These are phyloP conservation scores for Camelus dromedarius DNA, from an alignment of 2,113 vertebrate species.

Conservation along the genomic window DNA sequence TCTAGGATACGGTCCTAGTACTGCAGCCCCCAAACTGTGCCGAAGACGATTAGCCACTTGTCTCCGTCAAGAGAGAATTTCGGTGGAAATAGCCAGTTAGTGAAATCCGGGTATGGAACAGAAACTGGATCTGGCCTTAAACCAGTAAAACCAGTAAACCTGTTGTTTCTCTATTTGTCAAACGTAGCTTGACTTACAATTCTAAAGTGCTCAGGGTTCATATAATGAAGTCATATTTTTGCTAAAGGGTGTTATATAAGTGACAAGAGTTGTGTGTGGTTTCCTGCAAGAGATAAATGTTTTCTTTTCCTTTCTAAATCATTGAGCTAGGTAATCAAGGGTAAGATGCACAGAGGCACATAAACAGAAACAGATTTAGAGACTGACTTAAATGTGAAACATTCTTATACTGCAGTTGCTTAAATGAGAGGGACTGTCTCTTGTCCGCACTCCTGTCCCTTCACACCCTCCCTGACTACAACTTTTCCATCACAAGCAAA, in stretches of 20 bases:
- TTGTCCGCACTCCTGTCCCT: background rate
- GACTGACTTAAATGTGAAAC: constrained; percentile 40
- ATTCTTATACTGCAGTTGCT: background rate
- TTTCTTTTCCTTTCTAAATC: constrained; percentile 44
- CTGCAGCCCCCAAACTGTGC: background rate
- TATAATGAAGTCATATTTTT: constrained; percentile 43
- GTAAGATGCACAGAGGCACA: background rate
- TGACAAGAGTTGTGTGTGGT: background rate
- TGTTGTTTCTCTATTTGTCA: background rate
- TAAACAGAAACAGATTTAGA: background rate
- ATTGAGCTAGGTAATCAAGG: background rate
- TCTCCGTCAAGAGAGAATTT: background rate
- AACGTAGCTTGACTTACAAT: background rate
- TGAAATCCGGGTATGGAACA: background rate
- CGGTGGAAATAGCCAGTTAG: background rate
- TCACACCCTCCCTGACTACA: background rate
- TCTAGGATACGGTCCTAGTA: background rate
- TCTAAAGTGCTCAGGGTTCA: background rate
- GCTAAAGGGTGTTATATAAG: background rate
- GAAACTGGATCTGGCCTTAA: background rate
- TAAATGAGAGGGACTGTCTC: background rate
- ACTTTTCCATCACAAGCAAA: background rate
- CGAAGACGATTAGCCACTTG: background rate
- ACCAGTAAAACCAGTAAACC: background rate
- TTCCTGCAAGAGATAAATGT: background rate